Conservation (phyloP, 2,888 invertebrate species). For the Operophtera brumata region DNA sequence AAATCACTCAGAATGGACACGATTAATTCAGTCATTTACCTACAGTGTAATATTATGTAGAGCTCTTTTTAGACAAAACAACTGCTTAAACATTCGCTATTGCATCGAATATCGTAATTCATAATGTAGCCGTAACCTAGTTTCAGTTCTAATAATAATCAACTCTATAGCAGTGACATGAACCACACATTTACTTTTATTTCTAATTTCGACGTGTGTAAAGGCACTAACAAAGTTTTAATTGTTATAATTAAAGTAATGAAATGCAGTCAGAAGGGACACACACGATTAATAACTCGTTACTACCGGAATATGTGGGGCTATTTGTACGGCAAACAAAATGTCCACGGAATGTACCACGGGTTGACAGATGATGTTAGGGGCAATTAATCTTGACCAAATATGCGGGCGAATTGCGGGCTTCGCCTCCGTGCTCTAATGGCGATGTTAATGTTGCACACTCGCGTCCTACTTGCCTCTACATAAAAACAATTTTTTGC, state of each 20-base stretch:
- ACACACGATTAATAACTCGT: conserved; percentile 47
- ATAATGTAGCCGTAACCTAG: too few species aligned
- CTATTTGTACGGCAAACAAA: conserved; percentile 71
- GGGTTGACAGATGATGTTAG: conserved; percentile 75
- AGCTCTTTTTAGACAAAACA: too few species aligned
- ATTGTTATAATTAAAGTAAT: conserved; percentile 9
- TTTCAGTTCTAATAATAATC: too few species aligned
- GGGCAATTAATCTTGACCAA: conserved; percentile 77
- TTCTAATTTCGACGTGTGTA: background rate
- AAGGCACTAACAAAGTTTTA: conserved; percentile 7
- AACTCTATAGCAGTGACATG: too few species aligned
- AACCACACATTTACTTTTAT: too few species aligned
- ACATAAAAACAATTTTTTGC: conserved; percentile 23
- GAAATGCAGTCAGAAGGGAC: conserved; percentile 12
- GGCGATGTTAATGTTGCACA: conserved; percentile 50
- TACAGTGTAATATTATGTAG: too few species aligned
- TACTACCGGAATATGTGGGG: conserved; percentile 55
- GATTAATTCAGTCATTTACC: too few species aligned
- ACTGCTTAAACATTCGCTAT: too few species aligned
- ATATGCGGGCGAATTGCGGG: conserved; percentile 71
- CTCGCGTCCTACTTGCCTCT: conserved; percentile 24
- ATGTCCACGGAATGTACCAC: conserved; percentile 63
- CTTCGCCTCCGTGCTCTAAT: conserved; percentile 55
- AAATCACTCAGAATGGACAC: conserved; percentile 14
- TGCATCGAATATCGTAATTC: too few species aligned